Evolutionary conservation across 2,888 invertebrate species (phyloP).

Genomic region (Plebejus melissa): DNA sequence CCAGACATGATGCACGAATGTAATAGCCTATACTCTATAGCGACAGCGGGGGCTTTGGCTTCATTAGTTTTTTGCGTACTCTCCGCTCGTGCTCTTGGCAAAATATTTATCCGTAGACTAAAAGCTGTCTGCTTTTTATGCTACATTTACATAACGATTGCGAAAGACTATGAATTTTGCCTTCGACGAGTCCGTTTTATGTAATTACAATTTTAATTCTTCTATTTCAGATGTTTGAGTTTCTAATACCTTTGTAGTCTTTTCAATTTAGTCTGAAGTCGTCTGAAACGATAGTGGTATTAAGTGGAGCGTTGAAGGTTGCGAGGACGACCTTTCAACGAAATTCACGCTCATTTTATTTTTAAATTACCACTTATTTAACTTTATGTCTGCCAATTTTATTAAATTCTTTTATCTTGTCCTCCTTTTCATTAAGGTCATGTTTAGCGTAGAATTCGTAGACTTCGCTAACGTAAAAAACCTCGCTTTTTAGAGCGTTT

Average conservation of each 20-base stretch:
- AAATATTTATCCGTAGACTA: slow-evolving; percentile 13
- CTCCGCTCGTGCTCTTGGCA: neutral
- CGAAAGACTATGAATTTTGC: neutral
- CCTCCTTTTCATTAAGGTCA: neutral
- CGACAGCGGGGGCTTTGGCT: slow-evolving; percentile 9
- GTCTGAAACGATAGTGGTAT: neutral
- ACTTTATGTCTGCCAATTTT: neutral
- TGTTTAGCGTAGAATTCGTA: neutral
- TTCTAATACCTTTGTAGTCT: neutral
- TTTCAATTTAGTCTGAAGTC: slow-evolving; percentile 1
- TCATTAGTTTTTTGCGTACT: slow-evolving; percentile 22
- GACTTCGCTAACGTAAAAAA: neutral
- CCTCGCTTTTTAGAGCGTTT: too few relatives aligned
- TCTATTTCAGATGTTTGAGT: neutral
- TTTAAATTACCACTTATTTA: neutral
- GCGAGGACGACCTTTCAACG: neutral
- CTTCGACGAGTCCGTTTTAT: neutral
- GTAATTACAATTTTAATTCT: neutral
- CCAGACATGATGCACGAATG: slow-evolving; percentile 24
- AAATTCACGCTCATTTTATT: slow-evolving; percentile 1
- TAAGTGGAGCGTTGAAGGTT: slow-evolving; percentile 6
- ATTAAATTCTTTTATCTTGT: neutral
- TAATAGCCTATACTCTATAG: slow-evolving; percentile 17
- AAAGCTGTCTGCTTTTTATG: slow-evolving; percentile 10
- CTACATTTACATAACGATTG: slow-evolving; percentile 4